These are phyloP conservation scores for Argopecten irradians DNA, from an alignment of 1,140 invertebrate genomes.

Conservation along the genomic window DNA sequence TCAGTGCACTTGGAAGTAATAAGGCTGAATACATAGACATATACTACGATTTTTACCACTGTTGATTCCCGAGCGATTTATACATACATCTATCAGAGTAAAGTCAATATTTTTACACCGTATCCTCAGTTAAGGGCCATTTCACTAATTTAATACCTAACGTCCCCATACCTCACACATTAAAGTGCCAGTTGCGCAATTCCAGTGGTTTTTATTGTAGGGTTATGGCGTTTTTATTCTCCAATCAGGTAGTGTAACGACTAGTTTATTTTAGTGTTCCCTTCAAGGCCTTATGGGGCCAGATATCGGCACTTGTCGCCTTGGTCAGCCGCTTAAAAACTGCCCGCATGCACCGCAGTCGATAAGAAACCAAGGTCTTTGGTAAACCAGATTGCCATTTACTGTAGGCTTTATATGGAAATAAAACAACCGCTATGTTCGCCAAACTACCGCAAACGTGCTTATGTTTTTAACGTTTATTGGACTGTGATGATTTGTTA, in stretches of 20 bases:
- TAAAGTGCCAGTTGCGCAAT: conserved; percentile 20
- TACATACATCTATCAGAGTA: conserved; percentile 21
- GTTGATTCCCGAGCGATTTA: neutral
- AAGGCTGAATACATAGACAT: neutral
- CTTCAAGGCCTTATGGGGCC: conserved; percentile 13
- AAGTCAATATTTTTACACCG: conserved; percentile 17
- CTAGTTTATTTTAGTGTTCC: conserved; percentile 9
- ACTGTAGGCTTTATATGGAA: neutral
- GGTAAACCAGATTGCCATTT: neutral
- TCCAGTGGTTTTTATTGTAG: neutral
- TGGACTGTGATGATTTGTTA: too few species aligned
- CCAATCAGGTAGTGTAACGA: conserved; percentile 15
- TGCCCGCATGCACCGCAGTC: neutral
- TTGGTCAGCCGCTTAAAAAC: conserved; percentile 15
- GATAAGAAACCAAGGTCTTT: neutral
- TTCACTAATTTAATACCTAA: conserved; percentile 11
- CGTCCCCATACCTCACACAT: conserved; percentile 20
- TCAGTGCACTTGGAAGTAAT: neutral
- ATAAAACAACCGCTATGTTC: too few species aligned
- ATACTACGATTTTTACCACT: neutral
- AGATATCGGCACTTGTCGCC: conserved; percentile 14
- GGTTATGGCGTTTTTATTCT: conserved; percentile 8
- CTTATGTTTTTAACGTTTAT: too few species aligned
- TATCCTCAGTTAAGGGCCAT: neutral
- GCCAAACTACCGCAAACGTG: too few species aligned